Base-by-base conservation (phyloP, 2,888 invertebrate genomes). In the Amblyjoppa fuscipennis region DNA sequence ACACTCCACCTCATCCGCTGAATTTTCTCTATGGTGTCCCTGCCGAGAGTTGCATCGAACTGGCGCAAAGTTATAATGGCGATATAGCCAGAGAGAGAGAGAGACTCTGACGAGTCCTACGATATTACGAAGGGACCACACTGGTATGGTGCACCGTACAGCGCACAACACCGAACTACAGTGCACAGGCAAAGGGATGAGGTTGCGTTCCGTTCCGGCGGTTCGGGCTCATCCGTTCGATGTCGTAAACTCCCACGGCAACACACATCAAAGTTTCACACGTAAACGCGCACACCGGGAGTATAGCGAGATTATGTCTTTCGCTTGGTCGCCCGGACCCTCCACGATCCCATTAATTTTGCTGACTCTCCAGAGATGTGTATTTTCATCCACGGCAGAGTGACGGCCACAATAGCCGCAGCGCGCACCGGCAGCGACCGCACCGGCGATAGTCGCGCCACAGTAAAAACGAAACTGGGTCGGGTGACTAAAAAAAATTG, bases 21-120 rank as follows among this genome's bases (percentile, higher is more conserved):
- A 31, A 68, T 76, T 45, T 31, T 56, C 45, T 53, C 25, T 16
- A 25, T 4, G 49, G n/a, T 25, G 34, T 25, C 31, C 68, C 70
- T 28, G 41, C 11, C 11, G 45, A 76, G 74, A 70, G 49, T 80
- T 59, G 53, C 77, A 82, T 82, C 70, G 79, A 85, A 70, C 66
- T 79, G 28, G 25, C 56, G 56, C 76, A 71, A 79, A 85, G 85
- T 85, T 85, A 82, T 82, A 82, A 85, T 85, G 45, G 79, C 66
- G 75, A 85, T 75, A 82, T 75, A 85, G 82, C 64, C 69, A 25
- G 25, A 61, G 78, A 13, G 78, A 41, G 70, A 59, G 78, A 13
- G 78, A 41, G 70, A 59, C 16, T 34, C 59, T 28, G 70, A 71
- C 61, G 16, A 64, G 78, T 56, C 59, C 28, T 51, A 69, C 68